A percentile compares a stretch with the other conserved stretches of the same genome.
Evolutionary conservation across 2,888 invertebrate species (phyloP).

Genomic region (Archips crataeganus): DNA sequence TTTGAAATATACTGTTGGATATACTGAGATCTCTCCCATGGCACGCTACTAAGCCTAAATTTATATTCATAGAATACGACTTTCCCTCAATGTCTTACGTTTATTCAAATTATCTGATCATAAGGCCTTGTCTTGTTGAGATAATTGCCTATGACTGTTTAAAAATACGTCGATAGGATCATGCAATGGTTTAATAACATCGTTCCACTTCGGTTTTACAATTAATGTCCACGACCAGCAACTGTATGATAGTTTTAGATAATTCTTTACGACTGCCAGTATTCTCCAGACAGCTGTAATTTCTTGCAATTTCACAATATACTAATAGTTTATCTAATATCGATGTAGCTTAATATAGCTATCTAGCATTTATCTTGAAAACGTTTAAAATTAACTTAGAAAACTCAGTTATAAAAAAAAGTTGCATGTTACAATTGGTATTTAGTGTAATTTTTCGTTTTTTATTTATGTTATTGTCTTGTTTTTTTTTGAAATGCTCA

Average conservation of each 20-base stretch:
- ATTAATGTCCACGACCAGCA: neutral
- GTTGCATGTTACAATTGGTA: neutral
- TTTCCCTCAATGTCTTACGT: neutral
- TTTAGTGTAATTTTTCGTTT: neutral
- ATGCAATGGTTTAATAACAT: neutral
- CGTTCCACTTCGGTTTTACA: neutral
- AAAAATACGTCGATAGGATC: neutral
- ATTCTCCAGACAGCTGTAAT: neutral
- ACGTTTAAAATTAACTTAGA: no score
- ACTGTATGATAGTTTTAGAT: constrained; percentile 8
- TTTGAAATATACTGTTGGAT: no score
- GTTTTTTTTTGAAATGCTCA: neutral
- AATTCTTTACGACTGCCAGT: constrained; percentile 24
- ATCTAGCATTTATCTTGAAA: no score
- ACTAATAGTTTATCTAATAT: neutral
- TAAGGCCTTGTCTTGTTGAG: neutral
- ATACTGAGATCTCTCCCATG: no score
- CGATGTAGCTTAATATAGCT: neutral
- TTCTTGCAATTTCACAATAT: constrained; percentile 1
- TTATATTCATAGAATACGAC: neutral
- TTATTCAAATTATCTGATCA: neutral
- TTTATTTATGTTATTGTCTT: neutral
- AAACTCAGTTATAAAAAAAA: neutral
- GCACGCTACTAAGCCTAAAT: no score
- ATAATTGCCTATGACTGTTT: neutral